Evolutionary conservation across 1,140 invertebrate genomes (phyloP), one percentile per base, ranked within the genome.

Genomic region (Melanaphis sacchari): DNA sequence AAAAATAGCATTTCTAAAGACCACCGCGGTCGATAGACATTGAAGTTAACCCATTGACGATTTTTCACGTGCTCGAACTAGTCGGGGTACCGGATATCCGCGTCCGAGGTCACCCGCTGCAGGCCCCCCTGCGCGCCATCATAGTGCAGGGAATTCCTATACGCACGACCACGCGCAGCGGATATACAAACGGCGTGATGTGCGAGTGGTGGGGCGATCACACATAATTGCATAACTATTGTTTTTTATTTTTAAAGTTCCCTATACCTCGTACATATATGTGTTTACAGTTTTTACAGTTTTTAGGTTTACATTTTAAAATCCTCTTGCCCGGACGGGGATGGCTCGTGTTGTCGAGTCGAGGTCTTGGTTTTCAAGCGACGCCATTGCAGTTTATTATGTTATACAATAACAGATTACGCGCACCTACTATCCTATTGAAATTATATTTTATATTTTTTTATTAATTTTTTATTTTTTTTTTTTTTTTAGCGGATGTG

Each of bases 401-500:
- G 59, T n/a, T n/a, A n/a, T 15, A n/a, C 15, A n/a, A 76, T 18
- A 76, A 76, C 4, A 15, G 15, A n/a, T 31, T 31, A 66, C 59
- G 59, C 9, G 11, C 5, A 66, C 59, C 59, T 18, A 18, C 46
- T 49, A 21, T 49, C 59, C 15, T n/a, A 76, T 21, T 36, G 59
- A 76, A 40, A 85, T 43, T 26, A 26, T 43, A n/a, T 49, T 49
- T 49, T 88, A 88, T 49, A 43, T 46, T 54, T 91, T 40, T n/a
- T 91, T 41, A 21, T 81, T 90, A 46, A 8, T n/a, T n/a, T n/a
- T n/a, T 91, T 91, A 4, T 91, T 76, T 76, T 90, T 90, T 40
- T 90, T 76, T 91, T 92, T 92, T 92, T 36, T 76, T 9, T 8
- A 8, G 91, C 91, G 66, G 91, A 92, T 92, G 59, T 82, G 91